Conservation (phyloP, 2,797 vertebrate species). For the Pangasius macronema region DNA sequence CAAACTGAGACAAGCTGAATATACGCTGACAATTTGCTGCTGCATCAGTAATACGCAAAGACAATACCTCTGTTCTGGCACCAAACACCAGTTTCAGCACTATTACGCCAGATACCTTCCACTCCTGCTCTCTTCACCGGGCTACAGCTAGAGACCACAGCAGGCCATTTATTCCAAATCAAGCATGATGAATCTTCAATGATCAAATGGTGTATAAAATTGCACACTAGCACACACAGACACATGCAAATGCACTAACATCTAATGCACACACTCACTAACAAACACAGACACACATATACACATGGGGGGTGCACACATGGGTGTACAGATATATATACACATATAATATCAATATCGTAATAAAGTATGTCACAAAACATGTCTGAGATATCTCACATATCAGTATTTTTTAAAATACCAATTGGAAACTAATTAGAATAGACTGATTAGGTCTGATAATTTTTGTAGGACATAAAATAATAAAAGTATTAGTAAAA, state of each 20-base stretch:
- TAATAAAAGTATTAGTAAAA: neutral
- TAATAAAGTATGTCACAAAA: neutral
- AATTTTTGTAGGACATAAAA: neutral
- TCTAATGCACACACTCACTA: neutral
- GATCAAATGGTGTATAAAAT: constrained; percentile 30
- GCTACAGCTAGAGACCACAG: constrained; percentile 31
- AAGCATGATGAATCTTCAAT: constrained; percentile 39
- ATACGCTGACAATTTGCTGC: constrained; percentile 56
- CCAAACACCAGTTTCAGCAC: constrained; percentile 58
- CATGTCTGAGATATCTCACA: neutral
- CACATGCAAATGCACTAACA: constrained; percentile 2
- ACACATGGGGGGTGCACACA: neutral
- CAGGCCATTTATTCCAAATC: constrained; percentile 34
- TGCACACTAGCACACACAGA: constrained; percentile 7
- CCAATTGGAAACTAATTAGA: neutral
- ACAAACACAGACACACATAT: constrained; percentile 14
- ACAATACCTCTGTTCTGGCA: constrained; percentile 55
- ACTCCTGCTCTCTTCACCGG: constrained; percentile 31
- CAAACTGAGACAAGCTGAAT: constrained; percentile 61
- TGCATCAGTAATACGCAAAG: constrained; percentile 59
- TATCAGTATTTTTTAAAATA: neutral
- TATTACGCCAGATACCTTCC: constrained; percentile 54
- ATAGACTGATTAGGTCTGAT: neutral
- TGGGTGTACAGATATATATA: too few species aligned
- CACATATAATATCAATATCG: neutral